Evolutionary conservation across 2,888 invertebrate species (phyloP), one percentile per base, ranked within the genome.

Genomic region (Metellina segmentata): DNA sequence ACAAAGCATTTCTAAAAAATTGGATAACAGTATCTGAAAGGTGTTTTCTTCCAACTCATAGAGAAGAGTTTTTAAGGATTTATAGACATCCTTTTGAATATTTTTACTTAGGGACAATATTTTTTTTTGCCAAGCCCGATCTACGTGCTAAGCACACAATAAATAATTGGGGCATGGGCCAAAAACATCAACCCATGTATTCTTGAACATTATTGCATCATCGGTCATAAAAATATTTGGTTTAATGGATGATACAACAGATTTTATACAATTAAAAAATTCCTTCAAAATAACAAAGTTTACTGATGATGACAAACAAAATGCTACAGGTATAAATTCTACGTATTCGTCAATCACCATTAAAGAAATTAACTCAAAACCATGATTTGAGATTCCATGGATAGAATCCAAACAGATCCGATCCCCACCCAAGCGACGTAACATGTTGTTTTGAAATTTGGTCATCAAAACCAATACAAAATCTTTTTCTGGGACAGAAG

Each of bases 171-270:
- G 8, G 79, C 79, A 61, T 81, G 79, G 13, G n/a, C 79, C 79
- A 61, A 81, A 81, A n/a, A 81, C 61, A 51, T 53, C 34, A 6
- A 81, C 20, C 79, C 79, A 81, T 81, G 79, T 53, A 81, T 81
- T 81, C 4, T 16, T 52, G 19, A 81, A 81, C 79, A 81, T 61
- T 20, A n/a, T 4, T 53, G 79, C 79, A 81, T 81, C 79, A 53
- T 81, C 79, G 53, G 52, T 81, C 79, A 81, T 53, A 53, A 53
- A 53, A 53, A 53, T 53, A 53, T 11, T 53, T 7, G 53, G 53
- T 53, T 53, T 53, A 53, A 53, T 53, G n/a, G n/a, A n/a, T n/a
- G n/a, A n/a, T n/a, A n/a, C n/a, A n/a, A n/a, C n/a, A n/a, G n/a
- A 0, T 16, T 77, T 77, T 13, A 77, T 77, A 13, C 49, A 75